Evolutionary conservation across 2,888 invertebrate genomes (phyloP).

Genomic region (Capitulum mitella): DNA sequence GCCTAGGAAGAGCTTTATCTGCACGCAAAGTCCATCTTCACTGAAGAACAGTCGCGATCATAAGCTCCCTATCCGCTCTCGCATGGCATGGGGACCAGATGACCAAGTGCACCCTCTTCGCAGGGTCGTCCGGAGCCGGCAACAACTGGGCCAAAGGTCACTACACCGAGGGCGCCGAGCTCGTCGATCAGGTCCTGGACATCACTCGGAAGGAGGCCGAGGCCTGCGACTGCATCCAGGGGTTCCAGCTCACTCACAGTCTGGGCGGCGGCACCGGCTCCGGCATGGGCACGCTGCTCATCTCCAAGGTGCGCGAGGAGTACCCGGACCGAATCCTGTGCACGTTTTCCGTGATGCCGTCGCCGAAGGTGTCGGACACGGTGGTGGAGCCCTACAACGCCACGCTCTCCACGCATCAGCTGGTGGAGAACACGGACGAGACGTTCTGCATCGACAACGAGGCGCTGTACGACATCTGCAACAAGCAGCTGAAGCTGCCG

Average conservation of each 20-base stretch:
- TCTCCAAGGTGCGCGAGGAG: conserved; percentile 87
- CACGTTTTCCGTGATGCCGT: conserved; percentile 72
- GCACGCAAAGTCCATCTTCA: too few species aligned
- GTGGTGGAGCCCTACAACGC: conserved; percentile 48
- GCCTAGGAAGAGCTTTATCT: too few species aligned
- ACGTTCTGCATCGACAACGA: conserved; percentile 52
- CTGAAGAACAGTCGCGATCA: too few species aligned
- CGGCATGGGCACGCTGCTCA: conserved; percentile 90
- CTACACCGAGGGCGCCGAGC: conserved; percentile 61
- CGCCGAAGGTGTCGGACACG: conserved; percentile 60
- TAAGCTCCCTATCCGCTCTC: too few species aligned
- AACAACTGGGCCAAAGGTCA: conserved; percentile 55
- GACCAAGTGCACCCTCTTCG: background rate
- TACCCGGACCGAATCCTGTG: conserved; percentile 77
- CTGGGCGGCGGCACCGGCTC: conserved; percentile 95
- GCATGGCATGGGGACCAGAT: background rate
- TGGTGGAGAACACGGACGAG: conserved; percentile 49
- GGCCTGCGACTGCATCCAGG: conserved; percentile 78
- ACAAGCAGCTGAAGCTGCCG: conserved; percentile 66
- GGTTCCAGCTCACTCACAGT: conserved; percentile 90
- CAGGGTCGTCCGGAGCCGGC: conserved; percentile 44
- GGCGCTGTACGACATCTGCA: conserved; percentile 53
- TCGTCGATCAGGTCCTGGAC: conserved; percentile 50
- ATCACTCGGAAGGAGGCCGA: conserved; percentile 66
- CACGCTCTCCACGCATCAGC: conserved; percentile 47